Evolutionary conservation across 2,888 invertebrate genomes (phyloP).

Genomic region (Phortica okadai): DNA sequence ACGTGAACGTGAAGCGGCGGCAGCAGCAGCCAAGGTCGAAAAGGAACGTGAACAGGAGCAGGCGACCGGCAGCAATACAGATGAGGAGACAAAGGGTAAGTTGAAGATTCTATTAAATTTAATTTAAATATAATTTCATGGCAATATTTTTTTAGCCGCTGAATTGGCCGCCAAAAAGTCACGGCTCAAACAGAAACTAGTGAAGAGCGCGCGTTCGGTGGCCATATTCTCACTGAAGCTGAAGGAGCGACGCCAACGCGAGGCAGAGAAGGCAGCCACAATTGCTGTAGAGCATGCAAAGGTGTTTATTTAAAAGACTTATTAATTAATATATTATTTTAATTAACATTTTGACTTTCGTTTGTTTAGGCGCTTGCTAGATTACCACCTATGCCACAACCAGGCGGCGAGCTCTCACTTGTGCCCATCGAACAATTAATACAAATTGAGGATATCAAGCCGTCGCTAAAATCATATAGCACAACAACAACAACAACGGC

Average conservation of each 20-base stretch:
- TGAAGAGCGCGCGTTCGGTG: conserved; percentile 90
- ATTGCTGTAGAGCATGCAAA: conserved; percentile 79
- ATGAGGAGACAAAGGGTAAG: conserved; percentile 81
- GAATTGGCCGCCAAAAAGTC: conserved; percentile 83
- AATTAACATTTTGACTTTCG: not conserved
- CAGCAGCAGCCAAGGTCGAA: conserved; percentile 46
- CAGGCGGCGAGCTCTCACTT: conserved; percentile 88
- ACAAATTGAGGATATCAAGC: conserved; percentile 81
- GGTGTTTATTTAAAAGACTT: conserved; percentile 55
- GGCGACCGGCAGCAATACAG: conserved; percentile 64
- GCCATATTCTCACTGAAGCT: conserved; percentile 90
- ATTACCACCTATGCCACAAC: conserved; percentile 77
- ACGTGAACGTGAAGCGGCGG: conserved; percentile 25
- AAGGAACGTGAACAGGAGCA: conserved; percentile 43
- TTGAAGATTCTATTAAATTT: not conserved
- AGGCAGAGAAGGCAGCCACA: conserved; percentile 83
- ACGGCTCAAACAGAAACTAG: conserved; percentile 84
- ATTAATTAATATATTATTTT: conserved; percentile 8
- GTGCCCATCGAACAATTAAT: conserved; percentile 91
- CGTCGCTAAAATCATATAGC: conserved; percentile 63
- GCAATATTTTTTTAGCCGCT: conserved; percentile 72
- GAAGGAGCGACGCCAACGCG: conserved; percentile 86
- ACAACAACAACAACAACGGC: conserved; percentile 45
- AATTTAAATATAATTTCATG: conserved; percentile 10
- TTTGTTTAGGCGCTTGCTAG: conserved; percentile 76